These are phyloP conservation scores for Musca domestica DNA, from an alignment of 1,140 invertebrate species.

Conservation along the genomic window DNA sequence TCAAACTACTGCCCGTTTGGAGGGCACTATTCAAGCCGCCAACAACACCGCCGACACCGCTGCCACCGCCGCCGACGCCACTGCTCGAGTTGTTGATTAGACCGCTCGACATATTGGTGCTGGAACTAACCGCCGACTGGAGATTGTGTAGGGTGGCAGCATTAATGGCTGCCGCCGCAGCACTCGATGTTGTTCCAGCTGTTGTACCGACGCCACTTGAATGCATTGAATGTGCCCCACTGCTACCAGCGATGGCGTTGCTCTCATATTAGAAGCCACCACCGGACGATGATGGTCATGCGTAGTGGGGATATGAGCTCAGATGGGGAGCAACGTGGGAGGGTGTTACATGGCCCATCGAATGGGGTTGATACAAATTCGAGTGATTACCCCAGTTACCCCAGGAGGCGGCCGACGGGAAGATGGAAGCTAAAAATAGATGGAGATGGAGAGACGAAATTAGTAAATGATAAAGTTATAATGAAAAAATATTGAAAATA, in stretches of 20 bases:
- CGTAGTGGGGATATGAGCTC: conserved; percentile 88
- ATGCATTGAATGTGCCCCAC: conserved; percentile 24
- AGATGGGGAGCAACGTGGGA: conserved; percentile 79
- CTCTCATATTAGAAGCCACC: conserved; percentile 53
- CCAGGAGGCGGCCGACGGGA: conserved; percentile 88
- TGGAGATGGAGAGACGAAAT: conserved; percentile 14
- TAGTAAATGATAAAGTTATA: conserved; percentile 1
- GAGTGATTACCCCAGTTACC: conserved; percentile 81
- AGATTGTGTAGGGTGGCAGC: conserved; percentile 27
- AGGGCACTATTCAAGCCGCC: conserved; percentile 6
- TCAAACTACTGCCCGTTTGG: conserved; percentile 15
- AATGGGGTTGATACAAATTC: conserved; percentile 83
- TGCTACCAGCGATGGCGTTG: conserved; percentile 48
- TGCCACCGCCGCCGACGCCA: conserved; percentile 17
- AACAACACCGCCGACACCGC: conserved; percentile 3
- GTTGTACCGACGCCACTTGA: conserved; percentile 23
- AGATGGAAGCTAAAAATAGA: conserved; percentile 76
- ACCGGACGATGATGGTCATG: conserved; percentile 69
- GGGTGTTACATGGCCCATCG: conserved; percentile 71
- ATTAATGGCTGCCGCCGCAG: conserved; percentile 18
- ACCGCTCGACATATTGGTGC: conserved; percentile 14
- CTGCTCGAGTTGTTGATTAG: neutral
- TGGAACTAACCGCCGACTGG: conserved; percentile 17
- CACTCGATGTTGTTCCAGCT: conserved; percentile 8
- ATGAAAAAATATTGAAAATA: too few species aligned